Percentiles rank a stretch among this genome's conserved stretches.
phyloP scores from a whole-genome alignment of 2,888 invertebrate genomes.

The Brachyopa scutellaris region DNA sequence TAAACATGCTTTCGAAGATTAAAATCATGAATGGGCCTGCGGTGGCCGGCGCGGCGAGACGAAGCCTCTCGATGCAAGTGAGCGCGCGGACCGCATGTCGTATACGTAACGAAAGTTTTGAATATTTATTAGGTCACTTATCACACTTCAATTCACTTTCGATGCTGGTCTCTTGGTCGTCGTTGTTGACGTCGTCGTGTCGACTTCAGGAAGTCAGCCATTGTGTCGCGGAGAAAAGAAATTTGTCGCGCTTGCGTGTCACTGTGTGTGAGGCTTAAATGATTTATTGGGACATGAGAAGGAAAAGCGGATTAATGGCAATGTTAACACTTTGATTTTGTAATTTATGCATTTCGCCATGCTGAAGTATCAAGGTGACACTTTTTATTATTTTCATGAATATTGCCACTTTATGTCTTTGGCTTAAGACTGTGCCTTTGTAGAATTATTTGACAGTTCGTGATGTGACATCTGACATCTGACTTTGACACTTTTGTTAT shows the following conservation, averaged over 20 bases:
- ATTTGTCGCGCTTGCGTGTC: slow-evolving; percentile 30
- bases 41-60: neutral
- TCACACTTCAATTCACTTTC: slow-evolving; percentile 40
- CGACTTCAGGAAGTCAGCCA: slow-evolving; percentile 37
- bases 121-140: slow-evolving; percentile 63
- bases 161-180: neutral
- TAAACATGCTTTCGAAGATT: slow-evolving; percentile 33
- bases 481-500: too few relatives aligned
- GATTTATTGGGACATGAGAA: slow-evolving; percentile 54
- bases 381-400: too few relatives aligned
- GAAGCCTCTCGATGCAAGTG: slow-evolving; percentile 7
- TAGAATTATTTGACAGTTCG: too few relatives aligned
- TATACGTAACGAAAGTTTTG: slow-evolving; percentile 34
- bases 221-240: slow-evolving; percentile 21
- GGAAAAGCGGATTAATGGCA: slow-evolving; percentile 54
- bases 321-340: slow-evolving; percentile 54
- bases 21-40: slow-evolving; percentile 46
- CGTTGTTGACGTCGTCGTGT: slow-evolving; percentile 4
- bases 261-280: slow-evolving; percentile 26
- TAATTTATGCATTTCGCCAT: slow-evolving; percentile 19
- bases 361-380: too few relatives aligned
- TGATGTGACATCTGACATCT: too few relatives aligned
- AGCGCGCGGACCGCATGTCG: neutral
- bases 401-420: too few relatives aligned
- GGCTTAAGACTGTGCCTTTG: too few relatives aligned